Evolutionary conservation across 2,888 invertebrate genomes (phyloP).

Genomic region (Orthosia gracilis): DNA sequence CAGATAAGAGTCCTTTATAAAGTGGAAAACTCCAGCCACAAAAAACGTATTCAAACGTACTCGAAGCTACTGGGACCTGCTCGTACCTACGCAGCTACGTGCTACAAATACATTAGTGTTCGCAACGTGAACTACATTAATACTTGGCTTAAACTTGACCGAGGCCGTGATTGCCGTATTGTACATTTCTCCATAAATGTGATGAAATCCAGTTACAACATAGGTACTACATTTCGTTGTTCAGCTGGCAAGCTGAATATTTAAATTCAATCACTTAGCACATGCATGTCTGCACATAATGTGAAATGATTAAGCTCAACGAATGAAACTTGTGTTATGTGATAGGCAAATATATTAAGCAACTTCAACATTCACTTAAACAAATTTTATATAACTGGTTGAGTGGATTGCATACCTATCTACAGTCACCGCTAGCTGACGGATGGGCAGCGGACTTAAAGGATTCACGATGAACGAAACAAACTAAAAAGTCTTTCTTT

Average conservation of each 20-base stretch:
- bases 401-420: slow-evolving; percentile 40
- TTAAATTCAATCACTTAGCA: slow-evolving; percentile 30
- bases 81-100: slow-evolving; percentile 1
- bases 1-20: slow-evolving; percentile 18
- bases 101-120: slow-evolving; percentile 31
- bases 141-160: slow-evolving; percentile 61
- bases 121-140: slow-evolving; percentile 31
- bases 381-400: slow-evolving; percentile 64
- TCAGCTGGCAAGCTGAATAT: slow-evolving; percentile 15
- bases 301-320: slow-evolving; percentile 54
- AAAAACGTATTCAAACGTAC: background rate
- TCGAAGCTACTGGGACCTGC: background rate
- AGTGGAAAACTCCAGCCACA: background rate
- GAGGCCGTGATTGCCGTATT: slow-evolving; percentile 57
- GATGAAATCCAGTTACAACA: slow-evolving; percentile 49
- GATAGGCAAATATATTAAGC: slow-evolving; percentile 67
- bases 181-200: slow-evolving; percentile 50
- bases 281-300: slow-evolving; percentile 35
- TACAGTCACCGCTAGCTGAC: slow-evolving; percentile 33
- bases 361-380: slow-evolving; percentile 65
- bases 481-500: background rate
- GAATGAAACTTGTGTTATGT: slow-evolving; percentile 61
- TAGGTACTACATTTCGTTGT: slow-evolving; percentile 12
- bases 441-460: slow-evolving; percentile 12
- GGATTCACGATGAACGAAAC: slow-evolving; percentile 1